phyloP scores from a whole-genome alignment of 2,797 vertebrate genomes.

The Apodemus agrarius region DNA sequence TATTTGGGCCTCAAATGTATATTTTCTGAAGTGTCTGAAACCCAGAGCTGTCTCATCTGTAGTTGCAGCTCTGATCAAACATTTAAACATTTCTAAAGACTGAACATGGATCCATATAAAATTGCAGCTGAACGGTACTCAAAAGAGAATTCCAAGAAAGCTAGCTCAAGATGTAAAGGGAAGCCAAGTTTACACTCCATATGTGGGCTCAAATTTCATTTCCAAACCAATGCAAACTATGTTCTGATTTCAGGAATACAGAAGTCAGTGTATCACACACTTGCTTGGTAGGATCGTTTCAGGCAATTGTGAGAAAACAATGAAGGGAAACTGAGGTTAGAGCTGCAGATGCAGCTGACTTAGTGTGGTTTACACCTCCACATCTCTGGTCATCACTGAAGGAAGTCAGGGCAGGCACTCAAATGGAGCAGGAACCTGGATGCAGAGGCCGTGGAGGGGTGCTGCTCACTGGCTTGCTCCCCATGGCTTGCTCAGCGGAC shows the following conservation, averaged over 20 bases:
- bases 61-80: slow-evolving; percentile 29
- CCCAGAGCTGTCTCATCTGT: not conserved
- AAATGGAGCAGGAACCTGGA: not conserved
- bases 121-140: slow-evolving; percentile 9
- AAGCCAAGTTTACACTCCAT: not conserved
- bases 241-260: not conserved
- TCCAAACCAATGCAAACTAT: slow-evolving; percentile 25
- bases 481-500: not conserved
- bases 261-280: not conserved
- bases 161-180: not conserved
- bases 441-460: not conserved
- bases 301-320: not conserved
- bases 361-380: not conserved
- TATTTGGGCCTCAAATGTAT: not conserved
- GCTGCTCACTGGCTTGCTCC: not conserved
- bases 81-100: slow-evolving; percentile 43
- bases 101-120: not conserved
- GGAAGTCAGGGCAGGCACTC: not conserved
- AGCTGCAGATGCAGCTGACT: not conserved
- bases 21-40: slow-evolving; percentile 66
- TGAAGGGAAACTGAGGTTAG: not conserved
- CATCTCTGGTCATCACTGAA: not conserved
- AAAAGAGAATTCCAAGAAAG: slow-evolving; percentile 59
- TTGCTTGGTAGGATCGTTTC: not conserved
- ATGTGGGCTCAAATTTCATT: slow-evolving; percentile 11